phyloP scores from a whole-genome alignment of 2,797 vertebrate genomes.

The Etheostoma nigrum region DNA sequence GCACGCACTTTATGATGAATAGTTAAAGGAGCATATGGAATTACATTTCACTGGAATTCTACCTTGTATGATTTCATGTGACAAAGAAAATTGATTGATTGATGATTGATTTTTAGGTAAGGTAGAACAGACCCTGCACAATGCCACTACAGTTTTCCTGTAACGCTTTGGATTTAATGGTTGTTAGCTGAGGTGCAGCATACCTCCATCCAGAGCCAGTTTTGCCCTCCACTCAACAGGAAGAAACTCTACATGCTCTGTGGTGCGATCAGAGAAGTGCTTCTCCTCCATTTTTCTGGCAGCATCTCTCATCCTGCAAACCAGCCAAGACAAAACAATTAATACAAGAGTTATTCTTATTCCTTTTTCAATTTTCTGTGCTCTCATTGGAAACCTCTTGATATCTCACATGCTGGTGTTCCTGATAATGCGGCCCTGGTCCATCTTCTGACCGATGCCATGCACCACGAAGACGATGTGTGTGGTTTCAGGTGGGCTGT shows the following conservation, averaged over 20 bases:
- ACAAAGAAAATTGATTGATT: too few relatives aligned
- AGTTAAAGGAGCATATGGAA: too few relatives aligned
- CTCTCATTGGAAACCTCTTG: not conserved
- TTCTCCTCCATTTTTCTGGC: conserved; percentile 97
- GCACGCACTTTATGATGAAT: too few relatives aligned
- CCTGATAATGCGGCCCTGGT: conserved; percentile 97
- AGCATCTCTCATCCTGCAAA: conserved; percentile 93
- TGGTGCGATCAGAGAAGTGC: conserved; percentile 91
- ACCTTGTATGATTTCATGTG: too few relatives aligned
- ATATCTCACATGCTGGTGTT: conserved; percentile 95
- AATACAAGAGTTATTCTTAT: conserved; percentile 24
- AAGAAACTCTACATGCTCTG: conserved; percentile 94
- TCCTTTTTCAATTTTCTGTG: not conserved
- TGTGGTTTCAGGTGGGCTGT: conserved; percentile 93
- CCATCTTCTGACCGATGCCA: conserved; percentile 98
- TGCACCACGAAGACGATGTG: conserved; percentile 98
- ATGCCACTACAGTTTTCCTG: too few relatives aligned
- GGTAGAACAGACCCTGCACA: too few relatives aligned
- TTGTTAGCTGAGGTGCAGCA: not conserved
- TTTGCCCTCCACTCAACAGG: conserved; percentile 98
- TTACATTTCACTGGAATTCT: too few relatives aligned
- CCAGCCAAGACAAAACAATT: conserved; percentile 15
- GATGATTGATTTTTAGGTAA: too few relatives aligned
- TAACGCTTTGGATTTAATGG: too few relatives aligned
- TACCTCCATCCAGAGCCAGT: conserved; percentile 96